These are phyloP conservation scores for Paraescarpia echinospica DNA, from an alignment of 1,140 invertebrate species.

Conservation along the genomic window DNA sequence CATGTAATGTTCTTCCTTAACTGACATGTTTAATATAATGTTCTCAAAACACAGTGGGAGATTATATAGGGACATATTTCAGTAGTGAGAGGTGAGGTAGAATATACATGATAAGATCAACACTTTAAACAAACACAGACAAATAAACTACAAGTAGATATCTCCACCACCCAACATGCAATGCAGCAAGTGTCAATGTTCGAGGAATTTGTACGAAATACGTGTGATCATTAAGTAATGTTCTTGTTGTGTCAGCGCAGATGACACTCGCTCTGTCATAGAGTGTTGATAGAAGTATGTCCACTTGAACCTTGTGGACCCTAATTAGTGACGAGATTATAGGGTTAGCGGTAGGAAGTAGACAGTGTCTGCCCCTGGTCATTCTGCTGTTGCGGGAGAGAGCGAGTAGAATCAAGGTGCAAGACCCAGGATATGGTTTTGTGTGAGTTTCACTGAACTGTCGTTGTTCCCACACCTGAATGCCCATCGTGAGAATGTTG, in stretches of 20 bases:
- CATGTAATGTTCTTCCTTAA: too few relatives aligned
- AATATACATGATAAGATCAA: not conserved
- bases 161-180: not conserved
- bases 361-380: not conserved
- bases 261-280: not conserved
- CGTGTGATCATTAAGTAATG: not conserved
- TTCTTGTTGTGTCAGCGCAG: too few relatives aligned
- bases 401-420: not conserved
- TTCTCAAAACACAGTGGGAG: not conserved
- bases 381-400: not conserved
- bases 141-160: not conserved
- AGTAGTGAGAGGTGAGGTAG: not conserved
- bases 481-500: not conserved
- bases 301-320: not conserved
- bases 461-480: not conserved
- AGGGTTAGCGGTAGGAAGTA: not conserved
- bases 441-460: not conserved
- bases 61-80: not conserved
- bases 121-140: not conserved
- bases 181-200: not conserved
- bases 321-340: not conserved
- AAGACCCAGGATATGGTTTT: not conserved
- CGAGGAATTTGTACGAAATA: not conserved
- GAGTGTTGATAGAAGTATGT: not conserved
- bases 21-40: too few relatives aligned